Evolutionary conservation across 2,113 vertebrate species (phyloP).

Genomic region (Triplophysa dalaica): DNA sequence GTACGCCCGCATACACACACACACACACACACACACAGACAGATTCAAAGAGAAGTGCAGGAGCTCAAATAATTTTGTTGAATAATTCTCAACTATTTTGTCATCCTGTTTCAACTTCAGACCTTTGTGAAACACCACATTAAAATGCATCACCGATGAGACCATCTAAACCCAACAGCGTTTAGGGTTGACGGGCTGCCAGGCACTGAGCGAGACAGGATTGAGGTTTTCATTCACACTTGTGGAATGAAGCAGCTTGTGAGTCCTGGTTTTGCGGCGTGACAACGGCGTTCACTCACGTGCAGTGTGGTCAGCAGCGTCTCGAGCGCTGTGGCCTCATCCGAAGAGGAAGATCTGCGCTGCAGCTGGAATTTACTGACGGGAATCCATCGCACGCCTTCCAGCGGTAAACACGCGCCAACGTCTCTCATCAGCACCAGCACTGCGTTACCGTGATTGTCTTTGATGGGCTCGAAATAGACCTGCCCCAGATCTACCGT

Average conservation of each 20-base stretch:
- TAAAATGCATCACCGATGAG: too few species aligned
- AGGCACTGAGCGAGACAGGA: too few species aligned
- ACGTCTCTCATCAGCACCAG: conserved; percentile 85
- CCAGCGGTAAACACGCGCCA: conserved; percentile 76
- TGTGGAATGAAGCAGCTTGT: background rate
- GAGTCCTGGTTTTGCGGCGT: background rate
- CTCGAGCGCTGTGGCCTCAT: conserved; percentile 86
- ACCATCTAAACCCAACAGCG: too few species aligned
- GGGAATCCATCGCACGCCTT: conserved; percentile 82
- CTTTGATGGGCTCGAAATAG: conserved; percentile 87
- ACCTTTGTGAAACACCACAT: too few species aligned
- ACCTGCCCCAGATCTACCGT: conserved; percentile 87
- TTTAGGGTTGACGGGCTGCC: too few species aligned
- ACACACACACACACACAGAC: background rate
- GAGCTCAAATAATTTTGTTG: too few species aligned
- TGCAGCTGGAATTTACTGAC: conserved; percentile 84
- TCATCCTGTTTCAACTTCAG: too few species aligned
- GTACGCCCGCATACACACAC: background rate
- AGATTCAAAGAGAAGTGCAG: background rate
- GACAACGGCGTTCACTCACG: conserved; percentile 65
- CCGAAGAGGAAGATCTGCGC: conserved; percentile 82
- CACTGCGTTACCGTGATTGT: conserved; percentile 89
- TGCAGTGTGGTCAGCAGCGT: conserved; percentile 83
- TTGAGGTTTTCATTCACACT: background rate
- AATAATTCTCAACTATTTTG: too few species aligned